Conservation (phyloP, 2,888 invertebrate genomes). For the Ectemnius cavifrons region DNA sequence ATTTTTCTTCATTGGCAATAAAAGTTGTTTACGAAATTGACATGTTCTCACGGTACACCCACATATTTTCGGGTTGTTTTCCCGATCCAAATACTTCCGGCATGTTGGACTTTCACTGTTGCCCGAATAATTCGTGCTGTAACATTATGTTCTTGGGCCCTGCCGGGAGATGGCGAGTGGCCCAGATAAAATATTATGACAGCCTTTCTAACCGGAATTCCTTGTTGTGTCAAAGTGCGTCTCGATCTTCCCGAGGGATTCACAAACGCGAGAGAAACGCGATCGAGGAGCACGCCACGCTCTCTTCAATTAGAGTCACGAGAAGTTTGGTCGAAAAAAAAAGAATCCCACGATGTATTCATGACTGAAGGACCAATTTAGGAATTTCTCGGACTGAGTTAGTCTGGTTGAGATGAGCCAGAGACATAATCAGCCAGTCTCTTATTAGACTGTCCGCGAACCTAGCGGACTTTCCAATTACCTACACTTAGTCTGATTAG, state of each 20-base stretch:
- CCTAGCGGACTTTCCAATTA: slow-evolving; percentile 44
- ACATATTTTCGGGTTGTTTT: too few species aligned
- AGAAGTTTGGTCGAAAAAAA: too few species aligned
- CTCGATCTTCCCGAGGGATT: too few species aligned
- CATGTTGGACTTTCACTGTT: slow-evolving; percentile 46
- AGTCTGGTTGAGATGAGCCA: too few species aligned
- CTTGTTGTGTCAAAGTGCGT: not conserved
- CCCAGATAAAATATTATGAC: slow-evolving; percentile 14
- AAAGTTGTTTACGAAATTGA: slow-evolving; percentile 14
- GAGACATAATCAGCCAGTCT: not conserved
- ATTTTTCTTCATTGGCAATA: slow-evolving; percentile 11
- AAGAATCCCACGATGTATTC: too few species aligned
- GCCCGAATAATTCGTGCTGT: slow-evolving; percentile 39
- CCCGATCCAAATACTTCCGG: not conserved
- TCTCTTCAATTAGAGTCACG: too few species aligned
- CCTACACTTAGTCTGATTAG: slow-evolving; percentile 30
- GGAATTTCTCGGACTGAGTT: too few species aligned
- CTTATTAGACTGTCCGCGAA: slow-evolving; percentile 3
- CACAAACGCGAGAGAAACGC: too few species aligned
- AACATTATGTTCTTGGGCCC: slow-evolving; percentile 28
- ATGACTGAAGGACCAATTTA: too few species aligned
- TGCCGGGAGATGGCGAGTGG: slow-evolving; percentile 21
- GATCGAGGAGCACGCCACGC: too few species aligned
- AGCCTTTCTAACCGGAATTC: slow-evolving; percentile 9
- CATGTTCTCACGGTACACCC: slow-evolving; percentile 1